Evolutionary conservation across 2,113 vertebrate genomes (phyloP).

Genomic region (Peucedramus taeniatus): DNA sequence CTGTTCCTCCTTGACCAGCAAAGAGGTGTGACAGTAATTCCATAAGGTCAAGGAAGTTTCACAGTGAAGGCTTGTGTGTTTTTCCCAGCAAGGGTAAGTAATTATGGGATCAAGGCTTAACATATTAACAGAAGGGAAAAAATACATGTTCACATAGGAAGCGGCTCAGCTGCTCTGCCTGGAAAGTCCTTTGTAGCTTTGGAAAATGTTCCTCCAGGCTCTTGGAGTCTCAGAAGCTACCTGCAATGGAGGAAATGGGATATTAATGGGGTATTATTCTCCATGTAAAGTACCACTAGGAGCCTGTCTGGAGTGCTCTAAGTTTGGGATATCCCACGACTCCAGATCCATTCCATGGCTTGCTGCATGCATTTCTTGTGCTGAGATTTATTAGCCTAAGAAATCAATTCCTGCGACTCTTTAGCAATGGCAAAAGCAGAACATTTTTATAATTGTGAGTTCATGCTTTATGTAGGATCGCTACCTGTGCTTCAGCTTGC

Average conservation of each 20-base stretch:
- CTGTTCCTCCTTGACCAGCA: background rate
- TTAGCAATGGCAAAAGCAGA: background rate
- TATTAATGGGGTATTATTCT: rapidly evolving
- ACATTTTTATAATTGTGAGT: background rate
- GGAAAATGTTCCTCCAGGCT: background rate
- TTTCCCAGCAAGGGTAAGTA: background rate
- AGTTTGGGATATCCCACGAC: background rate
- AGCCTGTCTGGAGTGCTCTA: rapidly evolving
- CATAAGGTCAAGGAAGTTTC: background rate
- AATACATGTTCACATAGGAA: rapidly evolving
- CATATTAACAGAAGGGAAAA: background rate
- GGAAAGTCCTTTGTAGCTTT: background rate
- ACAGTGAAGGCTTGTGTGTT: background rate
- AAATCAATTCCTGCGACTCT: background rate
- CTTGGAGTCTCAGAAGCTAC: background rate
- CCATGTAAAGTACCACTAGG: background rate
- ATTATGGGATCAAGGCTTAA: background rate
- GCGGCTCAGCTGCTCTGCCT: background rate
- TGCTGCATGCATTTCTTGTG: background rate
- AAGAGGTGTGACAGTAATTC: background rate
- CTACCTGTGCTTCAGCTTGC: background rate
- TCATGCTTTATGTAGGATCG: background rate
- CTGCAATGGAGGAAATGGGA: background rate
- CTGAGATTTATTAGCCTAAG: background rate
- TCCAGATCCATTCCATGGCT: background rate